Evolutionary conservation across 2,113 vertebrate genomes (phyloP).

Genomic region (Turdus rufiventris): DNA sequence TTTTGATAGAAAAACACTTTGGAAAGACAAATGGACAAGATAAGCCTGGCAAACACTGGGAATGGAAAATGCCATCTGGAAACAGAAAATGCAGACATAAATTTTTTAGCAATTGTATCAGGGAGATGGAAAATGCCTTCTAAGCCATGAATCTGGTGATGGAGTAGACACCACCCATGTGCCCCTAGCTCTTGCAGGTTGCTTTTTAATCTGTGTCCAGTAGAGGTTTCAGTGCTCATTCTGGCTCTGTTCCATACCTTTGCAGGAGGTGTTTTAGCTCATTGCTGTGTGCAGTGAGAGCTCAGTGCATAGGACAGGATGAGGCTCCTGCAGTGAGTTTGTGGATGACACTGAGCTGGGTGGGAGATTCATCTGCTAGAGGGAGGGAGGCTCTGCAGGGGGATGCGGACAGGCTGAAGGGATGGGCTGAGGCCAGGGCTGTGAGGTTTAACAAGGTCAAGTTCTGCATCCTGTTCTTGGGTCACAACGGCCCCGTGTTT

Average conservation of each 20-base stretch:
- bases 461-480: background rate
- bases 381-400: background rate
- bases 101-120: background rate
- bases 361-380: background rate
- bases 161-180: background rate
- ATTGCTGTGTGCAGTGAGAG: background rate
- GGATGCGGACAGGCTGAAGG: background rate
- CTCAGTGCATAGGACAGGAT: background rate
- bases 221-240: background rate
- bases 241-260: background rate
- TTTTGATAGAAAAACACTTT: background rate
- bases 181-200: background rate
- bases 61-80: background rate
- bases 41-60: background rate
- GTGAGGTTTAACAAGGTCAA: background rate
- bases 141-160: background rate
- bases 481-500: background rate
- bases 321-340: background rate
- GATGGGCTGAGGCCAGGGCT: background rate
- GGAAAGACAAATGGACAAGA: constrained; percentile 2
- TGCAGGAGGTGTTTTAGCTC: background rate
- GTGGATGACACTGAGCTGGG: too few species aligned
- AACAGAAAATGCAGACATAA: background rate
- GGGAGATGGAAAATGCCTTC: background rate
- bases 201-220: background rate